Evolutionary conservation across 2,888 invertebrate genomes (phyloP), one percentile per base, ranked within the genome.

Genomic region (Bombylius major): DNA sequence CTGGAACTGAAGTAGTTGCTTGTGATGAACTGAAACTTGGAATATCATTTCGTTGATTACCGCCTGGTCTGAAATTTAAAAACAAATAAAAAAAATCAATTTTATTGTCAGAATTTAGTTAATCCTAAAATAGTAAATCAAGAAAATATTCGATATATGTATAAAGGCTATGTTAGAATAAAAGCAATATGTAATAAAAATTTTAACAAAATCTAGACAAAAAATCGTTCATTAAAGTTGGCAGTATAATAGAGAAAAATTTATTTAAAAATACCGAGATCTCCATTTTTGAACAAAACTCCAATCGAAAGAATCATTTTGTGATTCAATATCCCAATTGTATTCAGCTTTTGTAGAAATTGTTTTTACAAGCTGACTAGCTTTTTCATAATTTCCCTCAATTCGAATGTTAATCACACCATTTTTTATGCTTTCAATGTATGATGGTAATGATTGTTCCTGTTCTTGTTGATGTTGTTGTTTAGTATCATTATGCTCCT

Each of bases 251-350:
- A 23, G 23, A 2, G 23, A 23, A 23, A 23, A 23, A 23, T 23
- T 23, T 23, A 23, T 23, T 23, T 23, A 13, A n/a, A 14, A 23
- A 47, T 73, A 83, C 83, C 83, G 79, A 73, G 82, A 79, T 66
- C 85, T 77, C 85, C 85, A 85, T 67, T 82, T 81, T 70, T 85
- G 85, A 51, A 85, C 84, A 69, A 84, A 85, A 67, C 85, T 84
- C 85, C 85, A 85, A 69, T 85, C 85, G 60, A 82, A 82, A 61
- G 79, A 75, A 65, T 76, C 78, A 60, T 71, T 74, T 57, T 70
- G 72, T 63, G 76, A 73, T 59, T 75, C 75, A 58, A 76, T 72
- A 66, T 71, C 65, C 49, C 70, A 70, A 69, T 70, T 69, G 62
- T 70, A 60, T 53, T 67, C 68, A 5, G 23, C 31, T 56, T 58